Conservation (phyloP, 1,140 invertebrate species). For the Pachypsylla venusta region DNA sequence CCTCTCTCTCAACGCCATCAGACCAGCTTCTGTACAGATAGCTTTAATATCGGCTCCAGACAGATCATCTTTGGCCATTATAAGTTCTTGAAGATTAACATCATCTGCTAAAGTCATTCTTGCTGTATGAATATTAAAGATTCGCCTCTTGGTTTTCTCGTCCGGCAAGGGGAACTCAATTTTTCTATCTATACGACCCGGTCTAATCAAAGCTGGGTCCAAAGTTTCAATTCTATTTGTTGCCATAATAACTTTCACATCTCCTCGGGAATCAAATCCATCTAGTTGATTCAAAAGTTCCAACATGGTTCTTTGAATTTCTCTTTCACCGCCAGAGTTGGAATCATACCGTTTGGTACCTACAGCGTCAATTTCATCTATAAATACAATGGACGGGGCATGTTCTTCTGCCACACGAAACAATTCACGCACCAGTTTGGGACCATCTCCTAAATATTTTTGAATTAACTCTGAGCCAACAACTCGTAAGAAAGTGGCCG, state of each 20-base stretch:
- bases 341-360: conserved; percentile 99
- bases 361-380: conserved; percentile 99
- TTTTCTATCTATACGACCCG: conserved; percentile 97
- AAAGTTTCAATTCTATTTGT: conserved; percentile 99
- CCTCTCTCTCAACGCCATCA: conserved; percentile 92
- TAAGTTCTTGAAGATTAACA: conserved; percentile 94
- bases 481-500: conserved; percentile 94
- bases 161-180: conserved; percentile 99
- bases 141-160: conserved; percentile 96
- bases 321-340: conserved; percentile 97
- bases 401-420: conserved; percentile 98
- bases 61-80: conserved; percentile 98
- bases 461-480: conserved; percentile 99
- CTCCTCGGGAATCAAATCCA: conserved; percentile 89
- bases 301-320: conserved; percentile 99
- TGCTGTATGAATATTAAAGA: conserved; percentile 97
- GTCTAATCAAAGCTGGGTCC: conserved; percentile 95
- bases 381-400: conserved; percentile 98
- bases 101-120: conserved; percentile 95
- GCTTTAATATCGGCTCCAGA: conserved; percentile 89
- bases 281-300: conserved; percentile 97
- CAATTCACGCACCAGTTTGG: conserved; percentile 43
- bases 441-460: conserved; percentile 72
- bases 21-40: conserved; percentile 61
- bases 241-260: conserved; percentile 87